Base-by-base conservation (phyloP, 2,113 vertebrate species). In the Silurus glanis region DNA sequence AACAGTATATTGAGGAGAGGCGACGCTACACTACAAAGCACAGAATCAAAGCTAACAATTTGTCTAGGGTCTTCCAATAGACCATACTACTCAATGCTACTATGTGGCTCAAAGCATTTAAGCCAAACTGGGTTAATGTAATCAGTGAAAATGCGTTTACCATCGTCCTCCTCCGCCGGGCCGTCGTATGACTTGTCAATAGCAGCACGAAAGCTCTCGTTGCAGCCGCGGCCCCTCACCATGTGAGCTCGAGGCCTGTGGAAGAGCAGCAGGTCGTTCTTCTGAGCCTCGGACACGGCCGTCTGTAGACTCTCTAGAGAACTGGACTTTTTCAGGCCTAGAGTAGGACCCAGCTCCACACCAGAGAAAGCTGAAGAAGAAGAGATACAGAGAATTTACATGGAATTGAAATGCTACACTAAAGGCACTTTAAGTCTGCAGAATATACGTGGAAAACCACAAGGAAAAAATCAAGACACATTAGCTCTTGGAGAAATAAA, bases 171-270 rank as follows among this genome's bases (percentile, higher is more conserved):
- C 74, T 96, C 96, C n/a, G 97, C 95, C 0, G 98, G 98, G 3
- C 97, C 98, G 10, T 99, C 98, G 0, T 99, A 99, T 4, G 98
- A 99, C 88, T 99, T 99, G 93, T 99, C 98, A 49, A 99, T 99
- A 82, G 98, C 98, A 0, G 97, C 97, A 84, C 98, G 91, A 95
- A 99, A 99, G 91, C 98, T 99, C 91, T 99, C 97, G 0, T 99
- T 99, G 91, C 98, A 99, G 61, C 98, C 98, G 6, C 98, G 95
- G 17, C 97, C 97, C 21, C 98, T 95, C 55, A 97, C 96, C 95
- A 99, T 97, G 25, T 99, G 97, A 3, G 97, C 95, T 37, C 97
- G 95, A 59, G 98, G 97, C 58, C 97, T 95, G 91, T 99, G 97
- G 89, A 99, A 98, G 9, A 97, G 97, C 45, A 99, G 96, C 66